Evolutionary conservation across 2,797 vertebrate species (phyloP), one percentile per base, ranked within the genome.

Genomic region (Sebastes taczanowskii): DNA sequence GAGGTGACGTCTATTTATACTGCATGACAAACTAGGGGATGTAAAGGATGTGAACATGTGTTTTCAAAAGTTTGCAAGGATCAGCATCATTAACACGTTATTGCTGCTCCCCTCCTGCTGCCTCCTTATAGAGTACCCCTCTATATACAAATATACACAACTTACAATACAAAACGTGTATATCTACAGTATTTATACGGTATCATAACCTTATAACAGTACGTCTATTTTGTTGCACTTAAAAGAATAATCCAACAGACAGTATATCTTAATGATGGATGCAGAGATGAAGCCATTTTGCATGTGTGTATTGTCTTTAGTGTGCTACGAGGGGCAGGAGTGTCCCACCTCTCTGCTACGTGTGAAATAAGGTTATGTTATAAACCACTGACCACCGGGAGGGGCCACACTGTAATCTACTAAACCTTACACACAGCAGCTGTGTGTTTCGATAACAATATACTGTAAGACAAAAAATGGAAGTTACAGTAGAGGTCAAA

Each of bases 1-100:
- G 91, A 93, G 91, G 90, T 90, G 85, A 93, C 72, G 68, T 94
- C 84, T 95, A 92, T 95, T 95, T 94, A 94, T 94, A 95, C 91
- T 96, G 95, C 95, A 96, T 96, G 95, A 94, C 82, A 92, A 94
- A 88, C 58, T 89, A 91, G 84, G 84, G 84, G 90, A 89, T 88
- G 81, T 86, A 82, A 90, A 88, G 87, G 90, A 90, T 77, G 84
- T 86, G 77, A 89, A 93, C 73, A 38, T 60, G 84, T 87, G 83
- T 92, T 92, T 92, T 86, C 83, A 78, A 78, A 53, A 88, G 71
- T 91, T 91, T 89, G 90, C 91, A 74, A 91, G 89, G 90, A 90
- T 84, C 86, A 88, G 91, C 90, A 88, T 87, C 83, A 78, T 85
- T 80, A 91, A 74, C 78, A 85, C 76, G 66, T 82, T 81, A 87